Evolutionary conservation across 2,113 vertebrate genomes (phyloP), one percentile per base, ranked within the genome.

Genomic region (Phaethon lepturus): DNA sequence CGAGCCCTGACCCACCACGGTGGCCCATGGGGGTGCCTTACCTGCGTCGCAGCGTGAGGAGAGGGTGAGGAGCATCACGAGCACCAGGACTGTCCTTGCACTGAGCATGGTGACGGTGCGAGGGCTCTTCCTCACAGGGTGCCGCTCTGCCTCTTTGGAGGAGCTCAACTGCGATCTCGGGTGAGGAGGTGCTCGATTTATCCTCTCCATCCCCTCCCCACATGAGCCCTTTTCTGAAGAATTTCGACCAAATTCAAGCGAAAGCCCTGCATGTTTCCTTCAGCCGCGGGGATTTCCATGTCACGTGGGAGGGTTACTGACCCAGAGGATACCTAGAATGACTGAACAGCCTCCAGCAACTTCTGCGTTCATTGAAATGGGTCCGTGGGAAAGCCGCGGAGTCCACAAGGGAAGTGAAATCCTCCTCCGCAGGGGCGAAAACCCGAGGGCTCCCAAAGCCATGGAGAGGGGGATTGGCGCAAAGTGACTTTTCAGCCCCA

Each of bases 1-100:
- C 1, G 0, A 64, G 49, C 23, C 50, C 73, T 3, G 4, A 10
- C 3, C 45, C 3, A 0, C 52, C 44, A 42, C 1, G 3, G 52
- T 12, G 53, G 10, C 52, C 62, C 14, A 2, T 0, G 11, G 38
- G 52, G 52, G 33, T 14, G 20, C 26, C 62, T 75, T 55, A 95
- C 89, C 67, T 86, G 31, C 22, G 11, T 2, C 1, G 0, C 17
- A 64, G 79, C 0, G 0, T 3, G 29, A 40, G 11, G 33, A 93
- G 63, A 80, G 8, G 15, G 6, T 7, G 35, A 94, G 68, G 4
- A 96, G 55, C 72, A 60, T 2, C 5, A 3, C 0, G 0, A 95
- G 87, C 68, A 84, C 10, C 84, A 86, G 63, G 67, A n/a, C 29
- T 1, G 5, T 44, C 68, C 47, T 84, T 45, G 50, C 49, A 52